phyloP scores from a whole-genome alignment of 2,797 vertebrate genomes.

The Sylvia borin region DNA sequence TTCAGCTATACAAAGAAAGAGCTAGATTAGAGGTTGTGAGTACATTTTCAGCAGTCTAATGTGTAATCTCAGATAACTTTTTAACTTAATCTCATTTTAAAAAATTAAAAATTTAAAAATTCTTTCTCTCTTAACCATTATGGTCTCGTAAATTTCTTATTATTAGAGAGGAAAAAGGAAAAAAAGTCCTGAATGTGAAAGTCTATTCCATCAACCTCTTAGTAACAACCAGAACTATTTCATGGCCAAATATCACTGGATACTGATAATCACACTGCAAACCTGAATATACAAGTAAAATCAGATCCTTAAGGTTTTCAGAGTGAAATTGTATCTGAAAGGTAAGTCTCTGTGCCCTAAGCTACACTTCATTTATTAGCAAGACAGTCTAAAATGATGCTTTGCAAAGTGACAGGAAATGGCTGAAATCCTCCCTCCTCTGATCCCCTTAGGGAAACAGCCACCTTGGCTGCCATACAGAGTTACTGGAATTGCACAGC shows the following conservation, averaged over 20 bases:
- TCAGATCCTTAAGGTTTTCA: background rate
- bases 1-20: background rate
- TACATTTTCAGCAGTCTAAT: background rate
- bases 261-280: background rate
- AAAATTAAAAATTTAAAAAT: background rate
- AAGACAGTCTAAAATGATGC: slow-evolving; percentile 55
- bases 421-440: slow-evolving; percentile 76
- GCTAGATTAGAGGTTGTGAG: background rate
- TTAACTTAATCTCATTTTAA: background rate
- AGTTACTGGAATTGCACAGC: slow-evolving; percentile 60
- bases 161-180: background rate
- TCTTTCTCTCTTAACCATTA: background rate
- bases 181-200: background rate
- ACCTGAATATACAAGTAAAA: background rate
- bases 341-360: slow-evolving; percentile 9
- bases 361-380: slow-evolving; percentile 57
- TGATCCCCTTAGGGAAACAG: slow-evolving; percentile 67
- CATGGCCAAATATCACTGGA: background rate
- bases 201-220: background rate
- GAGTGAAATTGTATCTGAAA: background rate
- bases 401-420: slow-evolving; percentile 65
- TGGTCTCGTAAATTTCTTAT: background rate
- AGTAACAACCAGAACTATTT: background rate
- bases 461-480: slow-evolving; percentile 73
- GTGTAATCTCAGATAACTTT: background rate